phyloP scores from a whole-genome alignment of 2,797 vertebrate genomes.

The Esox lucius region DNA sequence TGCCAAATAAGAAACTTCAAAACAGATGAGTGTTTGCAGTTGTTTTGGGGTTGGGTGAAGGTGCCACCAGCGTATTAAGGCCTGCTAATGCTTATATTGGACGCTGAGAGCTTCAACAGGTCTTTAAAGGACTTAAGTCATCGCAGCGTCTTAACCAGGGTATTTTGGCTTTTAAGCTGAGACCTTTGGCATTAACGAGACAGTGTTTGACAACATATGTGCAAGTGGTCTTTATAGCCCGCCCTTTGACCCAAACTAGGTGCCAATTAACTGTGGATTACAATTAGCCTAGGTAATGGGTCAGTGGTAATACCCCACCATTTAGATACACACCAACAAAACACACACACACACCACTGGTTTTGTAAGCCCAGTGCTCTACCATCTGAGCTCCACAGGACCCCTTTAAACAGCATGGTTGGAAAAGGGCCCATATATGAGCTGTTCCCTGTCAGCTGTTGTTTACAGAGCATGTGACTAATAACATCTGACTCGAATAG shows the following conservation, averaged over 20 bases:
- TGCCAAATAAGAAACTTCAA: background rate
- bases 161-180: constrained; percentile 66
- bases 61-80: constrained; percentile 45
- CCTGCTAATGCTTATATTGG: constrained; percentile 41
- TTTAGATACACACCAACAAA: constrained; percentile 60
- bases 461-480: no score
- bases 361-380: constrained; percentile 42
- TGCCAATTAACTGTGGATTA: constrained; percentile 83
- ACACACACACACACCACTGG: constrained; percentile 36
- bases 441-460: no score
- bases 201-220: constrained; percentile 76
- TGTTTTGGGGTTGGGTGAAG: background rate
- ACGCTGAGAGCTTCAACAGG: constrained; percentile 50
- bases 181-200: constrained; percentile 72
- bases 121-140: constrained; percentile 36
- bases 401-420: no score
- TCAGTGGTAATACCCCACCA: constrained; percentile 68
- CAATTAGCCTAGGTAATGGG: constrained; percentile 67
- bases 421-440: no score
- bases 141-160: constrained; percentile 49
- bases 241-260: constrained; percentile 69
- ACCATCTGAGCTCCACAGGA: background rate
- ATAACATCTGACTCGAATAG: no score
- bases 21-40: background rate
- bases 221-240: constrained; percentile 64